Conservation (phyloP, 2,113 vertebrate species). For the Cygnus atratus region DNA sequence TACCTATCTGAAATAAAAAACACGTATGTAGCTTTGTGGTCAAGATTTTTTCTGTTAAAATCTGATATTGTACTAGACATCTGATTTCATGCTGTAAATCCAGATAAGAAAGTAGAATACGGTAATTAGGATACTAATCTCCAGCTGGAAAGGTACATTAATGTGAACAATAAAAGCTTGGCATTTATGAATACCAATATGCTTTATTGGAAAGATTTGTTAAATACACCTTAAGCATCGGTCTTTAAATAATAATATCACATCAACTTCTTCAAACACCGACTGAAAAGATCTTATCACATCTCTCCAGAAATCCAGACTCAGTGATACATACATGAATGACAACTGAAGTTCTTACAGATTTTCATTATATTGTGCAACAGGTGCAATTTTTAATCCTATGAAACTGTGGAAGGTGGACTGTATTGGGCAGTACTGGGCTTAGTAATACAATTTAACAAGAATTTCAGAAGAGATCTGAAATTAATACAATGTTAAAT, state of each 20-base stretch:
- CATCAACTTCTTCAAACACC: background rate
- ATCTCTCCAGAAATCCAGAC: background rate
- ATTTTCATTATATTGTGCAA: background rate
- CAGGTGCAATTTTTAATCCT: background rate
- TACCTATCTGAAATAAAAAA: background rate
- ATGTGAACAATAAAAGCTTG: background rate
- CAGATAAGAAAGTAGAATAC: background rate
- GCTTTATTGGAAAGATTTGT: background rate
- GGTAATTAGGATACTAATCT: background rate
- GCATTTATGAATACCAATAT: background rate
- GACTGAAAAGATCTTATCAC: background rate
- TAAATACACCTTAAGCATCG: background rate
- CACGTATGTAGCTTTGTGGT: background rate
- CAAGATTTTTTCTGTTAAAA: background rate
- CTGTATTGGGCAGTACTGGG: background rate
- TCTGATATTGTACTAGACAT: background rate
- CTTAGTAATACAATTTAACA: background rate
- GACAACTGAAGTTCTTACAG: background rate
- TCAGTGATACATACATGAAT: fast-evolving
- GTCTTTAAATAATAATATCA: background rate
- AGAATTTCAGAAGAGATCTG: background rate
- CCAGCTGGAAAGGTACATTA: background rate
- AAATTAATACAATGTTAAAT: background rate
- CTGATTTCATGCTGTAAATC: background rate
- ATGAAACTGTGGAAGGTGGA: background rate